Percentiles rank a stretch among this genome's conserved stretches.
phyloP scores from a whole-genome alignment of 1,140 invertebrate genomes.

The Pseudomyrmex gracilis region DNA sequence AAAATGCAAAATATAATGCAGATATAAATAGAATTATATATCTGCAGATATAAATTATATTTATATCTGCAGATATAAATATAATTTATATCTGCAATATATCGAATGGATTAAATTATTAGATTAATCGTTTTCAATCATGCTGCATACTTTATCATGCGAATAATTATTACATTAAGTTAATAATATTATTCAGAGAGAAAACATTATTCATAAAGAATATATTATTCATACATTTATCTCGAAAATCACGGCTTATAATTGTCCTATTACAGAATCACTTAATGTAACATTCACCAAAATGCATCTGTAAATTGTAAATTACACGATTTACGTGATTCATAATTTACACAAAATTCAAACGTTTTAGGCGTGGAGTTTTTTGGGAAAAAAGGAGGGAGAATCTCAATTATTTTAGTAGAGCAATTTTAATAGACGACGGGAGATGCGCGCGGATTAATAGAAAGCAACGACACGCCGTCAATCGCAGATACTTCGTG shows the following conservation, averaged over 20 bases:
- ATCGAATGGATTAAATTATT: conserved; percentile 36
- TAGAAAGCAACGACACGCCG: conserved; percentile 7
- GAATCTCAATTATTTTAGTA: too few relatives aligned
- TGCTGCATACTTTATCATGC: conserved; percentile 7
- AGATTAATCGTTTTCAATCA: not conserved
- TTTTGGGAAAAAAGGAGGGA: too few relatives aligned
- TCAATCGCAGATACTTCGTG: conserved; percentile 26
- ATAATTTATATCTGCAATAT: conserved; percentile 1
- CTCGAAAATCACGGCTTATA: not conserved
- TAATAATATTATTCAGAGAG: conserved; percentile 7
- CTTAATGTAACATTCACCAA: conserved; percentile 19
- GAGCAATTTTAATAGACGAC: conserved; percentile 11
- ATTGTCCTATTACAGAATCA: not conserved
- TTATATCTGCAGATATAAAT: too few relatives aligned
- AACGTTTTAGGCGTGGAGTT: not conserved
- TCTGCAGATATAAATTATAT: too few relatives aligned
- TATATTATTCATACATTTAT: conserved; percentile 23
- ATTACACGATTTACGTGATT: conserved; percentile 17
- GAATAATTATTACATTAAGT: conserved; percentile 16
- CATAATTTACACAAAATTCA: not conserved
- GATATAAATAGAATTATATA: too few relatives aligned
- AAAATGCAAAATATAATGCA: too few relatives aligned
- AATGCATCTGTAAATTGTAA: not conserved
- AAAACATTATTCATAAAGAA: conserved; percentile 30
- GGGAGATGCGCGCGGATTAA: not conserved